Base-by-base conservation (phyloP, 2,888 invertebrate genomes). In the Camptogramma bilineatum region DNA sequence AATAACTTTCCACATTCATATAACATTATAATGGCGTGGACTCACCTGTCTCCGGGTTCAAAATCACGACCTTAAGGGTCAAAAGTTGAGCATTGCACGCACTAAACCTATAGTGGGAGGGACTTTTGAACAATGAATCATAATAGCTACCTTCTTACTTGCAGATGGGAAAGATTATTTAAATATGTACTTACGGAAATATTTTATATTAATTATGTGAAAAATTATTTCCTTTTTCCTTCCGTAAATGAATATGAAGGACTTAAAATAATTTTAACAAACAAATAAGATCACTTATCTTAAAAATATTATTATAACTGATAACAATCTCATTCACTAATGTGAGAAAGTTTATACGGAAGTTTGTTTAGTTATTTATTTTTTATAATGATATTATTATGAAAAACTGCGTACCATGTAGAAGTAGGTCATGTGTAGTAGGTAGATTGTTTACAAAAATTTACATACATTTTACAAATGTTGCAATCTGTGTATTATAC, bases 221-320 rank as follows among this genome's bases (percentile, higher is more conserved):
- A 64, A 55, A 66, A 44, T 60, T 52, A 62, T 68, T 68, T 71
- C 68, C 69, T 54, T 59, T 58, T 71, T 68, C 69, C 69, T 69
- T 69, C 68, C 69, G 71, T 63, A 54, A n/a, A 31, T 63, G 46
- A 52, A 57, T 55, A 52, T 51, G 67, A 67, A 70, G 68, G 71
- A 42, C 0, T 28, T 44, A 48, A 39, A 39, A 50, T 39, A 24
- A 48, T 4, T 13, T 39, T 13, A 39, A 13, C 4, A 13, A 39
- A 13, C 3, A 39, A 39, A 13, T 39, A 39, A 39, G 3, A 0
- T 13, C 3, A 39, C 3, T 13, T 39, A n/a, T n/a, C n/a, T 39
- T 10, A 34, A 9, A 34, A 34, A 7, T 34, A 34, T 34, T 34
- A 34, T 7, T 9, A 9, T 5, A 8, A 31, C 8, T 10, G 31